A percentile compares a stretch with the other conserved stretches of the same genome.
Evolutionary conservation across 1,140 invertebrate genomes (phyloP).

Genomic region (Euwallacea similis): DNA sequence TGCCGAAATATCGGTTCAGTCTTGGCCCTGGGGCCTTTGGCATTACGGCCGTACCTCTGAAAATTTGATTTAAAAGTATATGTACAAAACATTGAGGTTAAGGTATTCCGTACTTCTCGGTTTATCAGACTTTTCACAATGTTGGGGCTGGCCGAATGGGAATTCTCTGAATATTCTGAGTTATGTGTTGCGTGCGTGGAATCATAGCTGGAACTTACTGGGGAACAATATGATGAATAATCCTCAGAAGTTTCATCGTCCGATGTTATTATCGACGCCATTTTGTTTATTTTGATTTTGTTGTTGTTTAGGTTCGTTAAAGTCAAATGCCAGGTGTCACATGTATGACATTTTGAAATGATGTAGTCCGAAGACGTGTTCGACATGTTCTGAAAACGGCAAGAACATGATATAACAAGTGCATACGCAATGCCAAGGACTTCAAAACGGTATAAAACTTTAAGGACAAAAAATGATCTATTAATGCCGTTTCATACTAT

Average conservation of each 20-base stretch:
- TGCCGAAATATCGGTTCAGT: slow-evolving; percentile 58
- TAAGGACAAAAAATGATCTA: no score
- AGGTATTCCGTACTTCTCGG: slow-evolving; percentile 47
- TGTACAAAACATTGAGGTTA: slow-evolving; percentile 40
- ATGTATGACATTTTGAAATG: background rate
- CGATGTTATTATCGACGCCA: slow-evolving; percentile 43
- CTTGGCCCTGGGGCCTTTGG: slow-evolving; percentile 48
- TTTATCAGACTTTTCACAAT: slow-evolving; percentile 49
- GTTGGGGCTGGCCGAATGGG: slow-evolving; percentile 35
- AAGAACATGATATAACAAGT: no score
- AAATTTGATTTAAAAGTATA: slow-evolving; percentile 35
- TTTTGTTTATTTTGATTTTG: background rate
- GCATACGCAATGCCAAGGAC: no score
- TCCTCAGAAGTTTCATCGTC: slow-evolving; percentile 44
- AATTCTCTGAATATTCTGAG: background rate
- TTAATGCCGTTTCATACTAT: no score
- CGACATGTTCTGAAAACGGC: no score
- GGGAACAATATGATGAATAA: slow-evolving; percentile 38
- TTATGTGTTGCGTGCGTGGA: background rate
- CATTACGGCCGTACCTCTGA: slow-evolving; percentile 50
- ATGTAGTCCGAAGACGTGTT: background rate
- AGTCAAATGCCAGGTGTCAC: background rate
- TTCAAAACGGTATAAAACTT: no score
- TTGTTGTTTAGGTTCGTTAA: background rate
- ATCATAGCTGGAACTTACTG: background rate